A percentile compares a stretch with the other conserved stretches of the same genome.
These are phyloP conservation scores for Brachyhypopomus gauderio DNA, from an alignment of 2,113 vertebrate species.

Conservation along the genomic window DNA sequence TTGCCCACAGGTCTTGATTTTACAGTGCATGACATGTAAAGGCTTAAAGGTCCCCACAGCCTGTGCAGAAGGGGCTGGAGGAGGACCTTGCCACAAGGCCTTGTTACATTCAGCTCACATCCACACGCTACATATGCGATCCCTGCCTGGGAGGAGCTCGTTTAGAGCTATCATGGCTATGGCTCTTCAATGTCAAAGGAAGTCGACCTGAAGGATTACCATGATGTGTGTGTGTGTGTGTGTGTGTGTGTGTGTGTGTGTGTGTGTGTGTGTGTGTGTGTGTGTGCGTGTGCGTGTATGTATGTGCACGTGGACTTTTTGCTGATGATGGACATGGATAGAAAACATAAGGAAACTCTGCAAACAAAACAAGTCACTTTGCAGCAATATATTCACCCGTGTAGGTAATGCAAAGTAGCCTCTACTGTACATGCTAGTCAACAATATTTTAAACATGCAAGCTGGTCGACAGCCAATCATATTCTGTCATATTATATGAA, in stretches of 20 bases:
- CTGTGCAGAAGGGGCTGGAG: constrained; percentile 36
- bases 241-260: constrained; percentile 1
- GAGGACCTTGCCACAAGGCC: constrained; percentile 52
- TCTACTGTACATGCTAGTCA: background rate
- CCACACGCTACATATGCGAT: constrained; percentile 34
- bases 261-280: no score
- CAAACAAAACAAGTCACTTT: background rate
- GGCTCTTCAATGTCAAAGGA: constrained; percentile 38
- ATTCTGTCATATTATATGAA: background rate
- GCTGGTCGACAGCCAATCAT: background rate
- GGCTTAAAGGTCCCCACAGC: constrained; percentile 48
- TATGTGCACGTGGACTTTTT: background rate
- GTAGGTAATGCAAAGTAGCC: background rate
- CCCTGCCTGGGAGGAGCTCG: constrained; percentile 41
- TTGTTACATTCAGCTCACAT: constrained; percentile 36
- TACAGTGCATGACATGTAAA: constrained; percentile 44
- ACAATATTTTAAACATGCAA: background rate
- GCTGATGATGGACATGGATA: constrained; percentile 6
- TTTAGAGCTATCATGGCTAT: constrained; percentile 40
- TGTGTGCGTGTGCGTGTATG: background rate
- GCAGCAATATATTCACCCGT: background rate
- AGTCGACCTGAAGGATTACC: constrained; percentile 32
- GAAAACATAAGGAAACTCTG: background rate
- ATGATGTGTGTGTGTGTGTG: constrained; percentile 7
- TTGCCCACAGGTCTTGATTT: constrained; percentile 49